Evolutionary conservation across 1,140 invertebrate species (phyloP), one percentile per base, ranked within the genome.

Genomic region (Scylla paramamosain): DNA sequence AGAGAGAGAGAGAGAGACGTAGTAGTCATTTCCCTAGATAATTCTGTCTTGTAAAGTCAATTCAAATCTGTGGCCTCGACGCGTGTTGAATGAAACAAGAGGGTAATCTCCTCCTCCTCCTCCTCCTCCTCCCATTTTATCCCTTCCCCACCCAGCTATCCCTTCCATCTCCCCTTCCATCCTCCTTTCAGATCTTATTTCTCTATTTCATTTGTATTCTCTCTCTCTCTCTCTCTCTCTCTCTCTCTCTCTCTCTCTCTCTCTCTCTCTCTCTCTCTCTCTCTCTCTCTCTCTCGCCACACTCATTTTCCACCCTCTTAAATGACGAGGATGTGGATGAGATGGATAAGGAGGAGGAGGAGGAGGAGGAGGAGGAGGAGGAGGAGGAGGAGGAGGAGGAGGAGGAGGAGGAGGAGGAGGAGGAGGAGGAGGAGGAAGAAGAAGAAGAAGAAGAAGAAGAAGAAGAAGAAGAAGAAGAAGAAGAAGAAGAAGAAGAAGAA

Each of bases 171-270:
- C 59, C 28, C 29, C 29, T 39, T 59, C 29, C 4, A 10, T 77
- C n/a, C 39, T 52, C 84, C n/a, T 28, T 31, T 67, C 28, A 48
- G 25, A 28, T 86, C 67, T n/a, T 77, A n/a, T n/a, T 25, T 77
- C 67, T n/a, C 67, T 77, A 20, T 77, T 77, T 25, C 25, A n/a
- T n/a, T n/a, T n/a, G 12, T n/a, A n/a, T n/a, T n/a, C 67, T 77
- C n/a, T 77, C 46, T 16, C 48, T 20, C 20, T 29, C 48, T 32
- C 92, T 29, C 92, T 46, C 48, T 31, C 84, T 86, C 83, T 39
- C 46, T 29, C 84, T 84, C 92, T 59, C 84, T 84, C 92, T 82
- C 82, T 86, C 46, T 48, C 46, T 48, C 92, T 29, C 92, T 46
- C 48, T n/a, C 67, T 77, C n/a, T 77, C 46, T 16, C 48, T 86